Percentiles rank a stretch among this genome's conserved stretches.
Conservation (phyloP, 2,888 invertebrate species). For the Nematopogon swammerdamellus region DNA sequence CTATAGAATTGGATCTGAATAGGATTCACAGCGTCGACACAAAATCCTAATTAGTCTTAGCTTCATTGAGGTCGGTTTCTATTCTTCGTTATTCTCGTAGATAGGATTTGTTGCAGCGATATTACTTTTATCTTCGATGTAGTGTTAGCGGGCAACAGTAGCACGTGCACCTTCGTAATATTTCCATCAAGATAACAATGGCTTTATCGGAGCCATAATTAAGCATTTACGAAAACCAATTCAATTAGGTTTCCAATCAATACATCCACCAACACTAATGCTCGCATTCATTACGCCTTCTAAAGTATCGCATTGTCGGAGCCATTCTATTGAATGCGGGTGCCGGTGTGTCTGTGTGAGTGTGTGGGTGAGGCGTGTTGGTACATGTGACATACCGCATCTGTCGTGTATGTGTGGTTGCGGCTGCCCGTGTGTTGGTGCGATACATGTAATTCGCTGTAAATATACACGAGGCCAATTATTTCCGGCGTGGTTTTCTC, state of each 20-base stretch:
- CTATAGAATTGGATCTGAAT: too few relatives aligned
- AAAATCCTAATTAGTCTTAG: too few relatives aligned
- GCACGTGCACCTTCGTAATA: not conserved
- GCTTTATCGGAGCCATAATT: not conserved
- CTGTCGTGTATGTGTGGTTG: constrained; percentile 26
- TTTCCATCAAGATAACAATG: not conserved
- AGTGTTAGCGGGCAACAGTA: not conserved
- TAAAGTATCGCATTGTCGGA: not conserved
- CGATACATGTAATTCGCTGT: constrained; percentile 1
- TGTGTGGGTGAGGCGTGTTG: constrained; percentile 21
- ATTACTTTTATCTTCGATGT: not conserved
- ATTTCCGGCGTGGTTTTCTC: constrained; percentile 49
- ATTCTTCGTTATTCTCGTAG: too few relatives aligned
- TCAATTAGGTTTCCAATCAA: not conserved
- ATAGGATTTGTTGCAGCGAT: not conserved
- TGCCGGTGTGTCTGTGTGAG: constrained; percentile 21
- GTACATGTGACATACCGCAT: constrained; percentile 14
- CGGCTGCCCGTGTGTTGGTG: constrained; percentile 16
- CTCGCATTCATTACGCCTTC: not conserved
- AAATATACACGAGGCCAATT: constrained; percentile 21
- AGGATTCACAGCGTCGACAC: too few relatives aligned
- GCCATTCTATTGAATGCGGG: constrained; percentile 30
- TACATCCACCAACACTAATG: not conserved
- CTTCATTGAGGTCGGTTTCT: too few relatives aligned
- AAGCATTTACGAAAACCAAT: not conserved